Base-by-base conservation (phyloP, 2,888 invertebrate genomes). In the Dicyrtoma fusca region DNA sequence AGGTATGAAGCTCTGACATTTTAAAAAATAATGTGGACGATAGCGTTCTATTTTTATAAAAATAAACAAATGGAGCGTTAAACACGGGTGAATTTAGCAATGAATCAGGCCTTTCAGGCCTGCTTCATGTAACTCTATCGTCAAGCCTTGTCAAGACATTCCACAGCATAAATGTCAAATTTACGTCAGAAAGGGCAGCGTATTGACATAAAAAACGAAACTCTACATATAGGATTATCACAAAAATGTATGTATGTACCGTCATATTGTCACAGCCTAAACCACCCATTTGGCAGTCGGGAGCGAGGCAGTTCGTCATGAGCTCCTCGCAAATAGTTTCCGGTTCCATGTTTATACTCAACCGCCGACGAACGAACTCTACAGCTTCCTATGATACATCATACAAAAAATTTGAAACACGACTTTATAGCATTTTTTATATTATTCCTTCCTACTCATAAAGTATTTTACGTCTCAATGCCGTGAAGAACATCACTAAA, bases 231-330 rank as follows among this genome's bases (percentile, higher is more conserved):
- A 3, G 14, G 34, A 34, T 49, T 14, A 13, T 11, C 45, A 45
- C 45, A 45, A 45, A 45, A 11, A 11, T 21, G 14, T 57, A 6
- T 6, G 1, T 44, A 72, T 61, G 51, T 53, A 76, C 76, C 42
- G 76, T 76, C 76, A 76, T 76, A 64, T 76, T 76, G 68, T 76
- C 76, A 26, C 76, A 76, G 3, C 76, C 76, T 26, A 75, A 44
- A 19, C 75, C 73, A 21, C 76, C 76, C 76, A 76, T 76, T 62
- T 74, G 66, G 42, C 74, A 76, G 63, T 76, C 76, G 10, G 76
- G 76, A 25, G 76, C 76, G n/a, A 76, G 64, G 51, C 76, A 76
- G 34, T 64, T 76, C 1, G 76, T 75, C 76, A 76, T 76, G 34
- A 76, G 72, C 61, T 76, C 76, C 59, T 76, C 76, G 59, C 76